These are phyloP conservation scores for Sphaeramia orbicularis DNA, from an alignment of 2,797 vertebrate species.

Conservation along the genomic window DNA sequence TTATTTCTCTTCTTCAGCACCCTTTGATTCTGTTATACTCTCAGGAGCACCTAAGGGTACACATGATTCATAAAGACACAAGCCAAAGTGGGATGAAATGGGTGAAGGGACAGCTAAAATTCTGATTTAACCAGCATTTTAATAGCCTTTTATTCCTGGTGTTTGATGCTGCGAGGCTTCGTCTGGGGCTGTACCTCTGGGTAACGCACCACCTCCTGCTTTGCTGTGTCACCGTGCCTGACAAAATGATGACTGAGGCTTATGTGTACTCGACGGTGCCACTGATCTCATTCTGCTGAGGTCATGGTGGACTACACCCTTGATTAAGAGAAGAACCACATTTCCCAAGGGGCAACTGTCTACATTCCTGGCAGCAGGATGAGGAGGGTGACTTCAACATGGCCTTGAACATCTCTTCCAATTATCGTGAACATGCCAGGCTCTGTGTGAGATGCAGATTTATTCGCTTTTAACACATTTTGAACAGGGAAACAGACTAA, in stretches of 20 bases:
- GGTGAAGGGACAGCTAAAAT: conserved; percentile 9
- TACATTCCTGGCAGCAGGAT: conserved; percentile 39
- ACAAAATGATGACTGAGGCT: conserved; percentile 46
- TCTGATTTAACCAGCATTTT: conserved; percentile 45
- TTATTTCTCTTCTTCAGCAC: conserved; percentile 58
- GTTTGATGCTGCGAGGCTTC: conserved; percentile 30
- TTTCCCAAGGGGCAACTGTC: conserved; percentile 48
- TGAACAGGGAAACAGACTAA: no score
- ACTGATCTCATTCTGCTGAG: conserved; percentile 58
- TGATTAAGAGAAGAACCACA: conserved; percentile 45
- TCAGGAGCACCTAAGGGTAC: conserved; percentile 38
- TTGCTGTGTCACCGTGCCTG: conserved; percentile 53
- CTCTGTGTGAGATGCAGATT: conserved; percentile 5
- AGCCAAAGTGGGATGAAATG: conserved; percentile 18
- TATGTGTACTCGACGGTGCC: conserved; percentile 2
- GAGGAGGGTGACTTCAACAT: conserved; percentile 22
- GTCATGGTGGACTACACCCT: conserved; percentile 49
- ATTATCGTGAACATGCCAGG: conserved; percentile 24
- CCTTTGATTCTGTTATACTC: conserved; percentile 52
- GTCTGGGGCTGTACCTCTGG: conserved; percentile 19
- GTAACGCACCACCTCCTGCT: conserved; percentile 17
- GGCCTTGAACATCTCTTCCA: conserved; percentile 19
- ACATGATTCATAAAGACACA: conserved; percentile 41
- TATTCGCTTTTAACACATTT: not conserved
- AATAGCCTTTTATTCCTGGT: conserved; percentile 21